These are phyloP conservation scores for Sycophila texana DNA, from an alignment of 2,888 invertebrate genomes.

Conservation along the genomic window DNA sequence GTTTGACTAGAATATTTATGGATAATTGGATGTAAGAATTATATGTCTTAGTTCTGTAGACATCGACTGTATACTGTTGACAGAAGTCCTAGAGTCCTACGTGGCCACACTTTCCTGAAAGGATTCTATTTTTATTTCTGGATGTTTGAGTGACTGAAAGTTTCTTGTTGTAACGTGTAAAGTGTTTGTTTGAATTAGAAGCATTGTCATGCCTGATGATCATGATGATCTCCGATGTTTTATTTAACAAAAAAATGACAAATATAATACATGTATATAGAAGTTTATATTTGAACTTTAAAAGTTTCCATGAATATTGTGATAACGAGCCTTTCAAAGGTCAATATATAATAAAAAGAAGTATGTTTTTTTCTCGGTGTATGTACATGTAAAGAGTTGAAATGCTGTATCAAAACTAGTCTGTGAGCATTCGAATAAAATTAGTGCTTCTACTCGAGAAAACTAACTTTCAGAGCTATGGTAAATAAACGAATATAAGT, in stretches of 20 bases:
- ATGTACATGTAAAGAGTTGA: conserved; percentile 15
- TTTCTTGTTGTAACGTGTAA: neutral
- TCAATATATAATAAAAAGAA: conserved; percentile 30
- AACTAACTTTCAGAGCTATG: neutral
- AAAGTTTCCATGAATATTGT: neutral
- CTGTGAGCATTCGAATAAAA: conserved; percentile 19
- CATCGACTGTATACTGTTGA: conserved; percentile 4
- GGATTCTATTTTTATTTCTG: neutral
- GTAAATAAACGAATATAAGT: neutral
- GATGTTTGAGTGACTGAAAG: conserved; percentile 14
- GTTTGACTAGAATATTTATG: neutral
- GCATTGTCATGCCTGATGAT: too few relatives aligned
- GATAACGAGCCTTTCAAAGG: conserved; percentile 33
- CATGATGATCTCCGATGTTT: neutral
- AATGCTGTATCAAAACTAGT: conserved; percentile 36
- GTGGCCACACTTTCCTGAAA: neutral
- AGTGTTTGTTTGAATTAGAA: neutral
- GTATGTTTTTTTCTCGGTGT: conserved; percentile 5
- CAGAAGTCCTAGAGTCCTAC: neutral
- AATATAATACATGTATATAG: neutral
- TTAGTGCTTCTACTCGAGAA: neutral
- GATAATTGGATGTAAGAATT: neutral
- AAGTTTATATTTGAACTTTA: conserved; percentile 2
- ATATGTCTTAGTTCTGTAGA: neutral
- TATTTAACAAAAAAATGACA: neutral